These are phyloP conservation scores for Bubo bubo DNA, from an alignment of 2,113 vertebrate genomes.

Conservation along the genomic window DNA sequence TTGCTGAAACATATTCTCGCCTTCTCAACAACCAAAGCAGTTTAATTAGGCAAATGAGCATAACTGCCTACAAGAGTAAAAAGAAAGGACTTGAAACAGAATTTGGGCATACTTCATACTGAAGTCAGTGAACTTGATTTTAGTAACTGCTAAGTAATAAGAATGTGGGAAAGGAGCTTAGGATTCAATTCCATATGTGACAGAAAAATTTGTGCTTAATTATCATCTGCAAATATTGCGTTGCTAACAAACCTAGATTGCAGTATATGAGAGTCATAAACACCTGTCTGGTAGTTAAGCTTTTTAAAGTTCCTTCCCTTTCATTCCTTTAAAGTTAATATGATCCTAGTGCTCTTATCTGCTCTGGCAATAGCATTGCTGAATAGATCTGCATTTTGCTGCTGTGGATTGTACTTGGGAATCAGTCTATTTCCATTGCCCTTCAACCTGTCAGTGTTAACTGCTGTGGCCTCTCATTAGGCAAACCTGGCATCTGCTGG, in stretches of 20 bases:
- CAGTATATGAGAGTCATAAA: neutral
- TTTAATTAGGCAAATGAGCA: neutral
- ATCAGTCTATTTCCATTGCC: neutral
- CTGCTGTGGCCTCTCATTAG: conserved; percentile 6
- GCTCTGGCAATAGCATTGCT: neutral
- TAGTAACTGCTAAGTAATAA: neutral
- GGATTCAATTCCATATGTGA: neutral
- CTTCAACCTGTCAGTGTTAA: neutral
- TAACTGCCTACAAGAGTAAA: neutral
- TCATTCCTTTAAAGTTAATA: neutral
- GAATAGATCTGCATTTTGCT: neutral
- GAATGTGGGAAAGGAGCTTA: neutral
- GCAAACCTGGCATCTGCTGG: conserved; percentile 23
- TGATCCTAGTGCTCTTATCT: neutral
- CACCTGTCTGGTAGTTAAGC: neutral
- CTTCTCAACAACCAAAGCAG: neutral
- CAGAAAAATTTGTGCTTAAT: neutral
- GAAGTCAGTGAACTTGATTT: neutral
- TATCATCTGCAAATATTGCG: neutral
- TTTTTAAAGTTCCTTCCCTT: neutral
- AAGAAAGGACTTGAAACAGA: neutral
- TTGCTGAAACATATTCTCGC: neutral
- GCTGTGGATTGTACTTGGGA: neutral
- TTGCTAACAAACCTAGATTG: neutral
- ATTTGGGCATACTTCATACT: neutral